Conservation (phyloP, 1,140 invertebrate species). For the Bombus confusus region DNA sequence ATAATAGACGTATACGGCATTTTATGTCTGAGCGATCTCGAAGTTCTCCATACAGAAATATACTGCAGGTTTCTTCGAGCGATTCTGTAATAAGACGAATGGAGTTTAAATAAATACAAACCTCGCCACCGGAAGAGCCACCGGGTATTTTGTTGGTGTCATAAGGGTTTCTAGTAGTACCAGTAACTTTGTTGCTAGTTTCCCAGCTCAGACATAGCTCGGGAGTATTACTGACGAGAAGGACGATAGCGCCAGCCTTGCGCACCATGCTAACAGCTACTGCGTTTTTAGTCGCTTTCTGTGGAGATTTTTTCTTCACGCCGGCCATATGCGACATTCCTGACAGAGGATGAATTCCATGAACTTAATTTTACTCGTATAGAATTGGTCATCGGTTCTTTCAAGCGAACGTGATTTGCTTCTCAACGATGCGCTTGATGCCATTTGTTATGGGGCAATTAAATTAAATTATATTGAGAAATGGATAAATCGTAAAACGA, state of each 20-base stretch:
- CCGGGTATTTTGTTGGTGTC: constrained; percentile 87
- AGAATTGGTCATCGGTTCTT: background rate
- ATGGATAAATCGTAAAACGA: too few relatives aligned
- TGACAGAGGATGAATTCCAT: constrained; percentile 15
- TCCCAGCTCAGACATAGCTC: constrained; percentile 96
- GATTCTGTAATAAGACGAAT: background rate
- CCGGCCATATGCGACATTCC: constrained; percentile 85
- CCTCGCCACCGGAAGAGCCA: constrained; percentile 82
- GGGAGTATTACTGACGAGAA: constrained; percentile 95
- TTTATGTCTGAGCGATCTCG: background rate
- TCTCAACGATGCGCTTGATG: too few relatives aligned
- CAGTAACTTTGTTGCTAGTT: constrained; percentile 93
- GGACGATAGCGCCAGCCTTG: constrained; percentile 92
- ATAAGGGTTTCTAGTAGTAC: constrained; percentile 94
- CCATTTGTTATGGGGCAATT: too few relatives aligned
- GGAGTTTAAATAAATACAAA: constrained; percentile 31
- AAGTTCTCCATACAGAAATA: background rate
- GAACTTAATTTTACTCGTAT: background rate
- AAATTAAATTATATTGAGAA: too few relatives aligned
- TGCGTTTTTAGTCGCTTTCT: constrained; percentile 87
- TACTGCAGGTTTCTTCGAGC: fast-evolving
- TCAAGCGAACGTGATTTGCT: too few relatives aligned
- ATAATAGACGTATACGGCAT: too few relatives aligned
- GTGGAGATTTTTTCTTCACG: constrained; percentile 78
- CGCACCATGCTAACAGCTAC: constrained; percentile 86